A percentile compares a stretch with the other conserved stretches of the same genome.
Evolutionary conservation across 2,797 vertebrate genomes (phyloP).

Genomic region (Lithobates pipiens): DNA sequence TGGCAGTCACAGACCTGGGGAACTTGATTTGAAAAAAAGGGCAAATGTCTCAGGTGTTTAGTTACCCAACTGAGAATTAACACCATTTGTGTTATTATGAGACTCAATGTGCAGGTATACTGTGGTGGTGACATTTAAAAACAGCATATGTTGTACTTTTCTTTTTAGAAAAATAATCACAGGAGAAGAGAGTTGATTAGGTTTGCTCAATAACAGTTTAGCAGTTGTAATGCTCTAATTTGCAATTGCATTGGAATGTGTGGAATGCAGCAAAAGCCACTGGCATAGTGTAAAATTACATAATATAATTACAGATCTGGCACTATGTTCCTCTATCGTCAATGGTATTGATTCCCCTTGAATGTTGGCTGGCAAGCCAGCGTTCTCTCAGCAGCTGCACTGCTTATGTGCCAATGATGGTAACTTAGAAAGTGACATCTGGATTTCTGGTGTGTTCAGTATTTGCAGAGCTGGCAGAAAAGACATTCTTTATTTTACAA

Average conservation of each 20-base stretch:
- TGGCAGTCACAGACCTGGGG: not conserved
- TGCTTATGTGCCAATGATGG: slow-evolving; percentile 50
- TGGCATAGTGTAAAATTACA: slow-evolving; percentile 37
- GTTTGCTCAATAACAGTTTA: slow-evolving; percentile 19
- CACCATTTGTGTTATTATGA: not conserved
- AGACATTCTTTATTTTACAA: slow-evolving; percentile 24
- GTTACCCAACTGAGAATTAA: not conserved
- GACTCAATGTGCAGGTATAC: not conserved
- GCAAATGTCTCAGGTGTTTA: not conserved
- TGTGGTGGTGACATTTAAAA: not conserved
- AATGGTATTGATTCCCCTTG: slow-evolving; percentile 55
- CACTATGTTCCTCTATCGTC: slow-evolving; percentile 36
- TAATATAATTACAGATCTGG: slow-evolving; percentile 58
- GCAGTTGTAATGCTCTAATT: slow-evolving; percentile 23
- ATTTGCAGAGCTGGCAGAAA: slow-evolving; percentile 52
- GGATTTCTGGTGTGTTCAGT: slow-evolving; percentile 46
- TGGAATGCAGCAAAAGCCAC: slow-evolving; percentile 18
- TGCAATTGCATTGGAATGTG: slow-evolving; percentile 13
- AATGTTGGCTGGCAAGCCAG: slow-evolving; percentile 48
- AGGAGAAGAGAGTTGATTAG: not conserved
- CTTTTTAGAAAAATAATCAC: not conserved
- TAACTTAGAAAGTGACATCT: slow-evolving; percentile 56
- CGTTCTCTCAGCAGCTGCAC: slow-evolving; percentile 53
- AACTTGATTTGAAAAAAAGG: not conserved
- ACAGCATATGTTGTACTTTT: not conserved